These are phyloP conservation scores for Dasyprocta punctata DNA, from an alignment of 2,113 vertebrate genomes.

Conservation along the genomic window DNA sequence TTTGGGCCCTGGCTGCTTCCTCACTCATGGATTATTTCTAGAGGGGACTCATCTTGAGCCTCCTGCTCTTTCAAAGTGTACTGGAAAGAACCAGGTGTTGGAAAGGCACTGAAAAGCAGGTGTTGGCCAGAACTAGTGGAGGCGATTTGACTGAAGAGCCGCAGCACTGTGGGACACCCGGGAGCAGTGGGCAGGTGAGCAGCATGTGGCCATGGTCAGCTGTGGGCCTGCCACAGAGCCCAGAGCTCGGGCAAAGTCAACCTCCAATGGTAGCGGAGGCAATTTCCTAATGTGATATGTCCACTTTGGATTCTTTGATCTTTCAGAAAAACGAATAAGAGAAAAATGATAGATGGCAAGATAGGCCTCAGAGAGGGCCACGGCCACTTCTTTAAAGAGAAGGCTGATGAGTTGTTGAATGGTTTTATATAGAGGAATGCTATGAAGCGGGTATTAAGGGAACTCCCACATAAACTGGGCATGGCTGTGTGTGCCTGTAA, in stretches of 20 bases:
- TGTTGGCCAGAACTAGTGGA: neutral
- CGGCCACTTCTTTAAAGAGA: neutral
- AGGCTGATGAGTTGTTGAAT: neutral
- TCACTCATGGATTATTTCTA: too few relatives aligned
- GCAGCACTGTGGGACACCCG: too few relatives aligned
- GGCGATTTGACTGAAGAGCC: too few relatives aligned
- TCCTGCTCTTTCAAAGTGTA: neutral
- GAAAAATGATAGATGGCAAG: neutral
- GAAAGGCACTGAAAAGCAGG: neutral
- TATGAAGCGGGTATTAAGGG: neutral
- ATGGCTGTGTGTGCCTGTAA: neutral
- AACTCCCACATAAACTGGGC: neutral
- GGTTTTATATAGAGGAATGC: neutral
- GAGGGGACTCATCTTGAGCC: neutral
- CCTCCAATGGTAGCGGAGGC: too few relatives aligned
- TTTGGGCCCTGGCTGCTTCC: neutral
- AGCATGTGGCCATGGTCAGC: accelerated
- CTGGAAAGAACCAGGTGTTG: neutral
- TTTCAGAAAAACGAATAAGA: neutral
- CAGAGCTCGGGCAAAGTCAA: neutral
- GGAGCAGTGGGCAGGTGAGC: accelerated
- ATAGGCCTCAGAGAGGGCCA: neutral
- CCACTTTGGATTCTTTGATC: neutral
- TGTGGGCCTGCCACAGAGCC: accelerated
- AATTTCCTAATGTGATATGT: neutral